Percentiles rank a stretch among this genome's conserved stretches.
phyloP scores from a whole-genome alignment of 2,888 invertebrate genomes.

The Brachycybe producta region DNA sequence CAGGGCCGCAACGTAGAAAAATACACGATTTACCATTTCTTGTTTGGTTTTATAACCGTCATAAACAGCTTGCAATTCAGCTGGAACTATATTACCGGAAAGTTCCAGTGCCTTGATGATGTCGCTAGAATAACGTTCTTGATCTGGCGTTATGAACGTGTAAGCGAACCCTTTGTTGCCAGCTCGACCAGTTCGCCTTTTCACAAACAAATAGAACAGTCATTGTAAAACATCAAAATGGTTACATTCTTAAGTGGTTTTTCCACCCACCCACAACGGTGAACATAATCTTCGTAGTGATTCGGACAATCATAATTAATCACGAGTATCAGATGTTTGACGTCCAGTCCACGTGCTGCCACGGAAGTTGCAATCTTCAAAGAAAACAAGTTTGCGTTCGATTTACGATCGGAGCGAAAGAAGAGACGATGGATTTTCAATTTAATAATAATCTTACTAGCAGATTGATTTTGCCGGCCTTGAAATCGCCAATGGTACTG shows the following conservation, averaged over 20 bases:
- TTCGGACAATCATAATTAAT: constrained; percentile 99
- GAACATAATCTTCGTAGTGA: constrained; percentile 99
- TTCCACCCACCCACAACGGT: constrained; percentile 66
- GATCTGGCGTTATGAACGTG: constrained; percentile 91
- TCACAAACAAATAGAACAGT: constrained; percentile 11
- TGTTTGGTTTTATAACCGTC: constrained; percentile 76
- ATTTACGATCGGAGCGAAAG: background rate
- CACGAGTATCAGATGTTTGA: constrained; percentile 91
- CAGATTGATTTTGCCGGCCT: constrained; percentile 80
- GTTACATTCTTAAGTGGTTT: too few species aligned
- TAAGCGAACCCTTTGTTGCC: constrained; percentile 96
- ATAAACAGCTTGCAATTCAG: constrained; percentile 66
- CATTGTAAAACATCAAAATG: too few species aligned
- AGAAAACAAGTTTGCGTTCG: constrained; percentile 5
- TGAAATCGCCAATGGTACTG: constrained; percentile 94
- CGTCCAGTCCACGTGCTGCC: constrained; percentile 95
- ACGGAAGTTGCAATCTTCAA: constrained; percentile 82
- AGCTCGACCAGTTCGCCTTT: constrained; percentile 44
- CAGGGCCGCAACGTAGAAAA: background rate
- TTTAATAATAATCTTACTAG: constrained; percentile 42
- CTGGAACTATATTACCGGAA: constrained; percentile 62
- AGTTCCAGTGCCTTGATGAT: constrained; percentile 80
- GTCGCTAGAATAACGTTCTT: constrained; percentile 86
- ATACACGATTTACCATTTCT: constrained; percentile 56
- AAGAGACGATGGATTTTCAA: background rate